These are phyloP conservation scores for Oophaga sylvatica DNA, from an alignment of 2,797 vertebrate species.

Conservation along the genomic window DNA sequence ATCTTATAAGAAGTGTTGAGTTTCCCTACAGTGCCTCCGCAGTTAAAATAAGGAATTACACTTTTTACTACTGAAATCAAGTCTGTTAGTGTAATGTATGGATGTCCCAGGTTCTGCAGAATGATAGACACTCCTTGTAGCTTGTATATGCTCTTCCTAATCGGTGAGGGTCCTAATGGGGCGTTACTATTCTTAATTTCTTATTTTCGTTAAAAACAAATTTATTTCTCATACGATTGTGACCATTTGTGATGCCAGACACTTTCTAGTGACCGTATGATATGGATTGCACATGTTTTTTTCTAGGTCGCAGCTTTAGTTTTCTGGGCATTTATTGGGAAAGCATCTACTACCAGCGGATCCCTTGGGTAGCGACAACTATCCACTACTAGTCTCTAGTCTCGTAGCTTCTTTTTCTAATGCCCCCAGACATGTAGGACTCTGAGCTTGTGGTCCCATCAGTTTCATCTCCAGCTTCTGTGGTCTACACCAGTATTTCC, in stretches of 20 bases:
- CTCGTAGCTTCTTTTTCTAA: not conserved
- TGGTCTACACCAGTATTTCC: too few relatives aligned
- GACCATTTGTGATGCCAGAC: not conserved
- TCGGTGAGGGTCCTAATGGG: not conserved
- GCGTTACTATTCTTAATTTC: not conserved
- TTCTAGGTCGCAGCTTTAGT: not conserved
- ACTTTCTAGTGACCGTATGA: not conserved
- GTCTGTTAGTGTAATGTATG: not conserved
- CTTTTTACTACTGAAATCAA: not conserved
- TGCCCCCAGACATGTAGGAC: not conserved
- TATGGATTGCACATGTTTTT: not conserved
- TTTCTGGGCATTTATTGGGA: not conserved
- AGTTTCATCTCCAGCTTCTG: too few relatives aligned
- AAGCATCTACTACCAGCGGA: not conserved
- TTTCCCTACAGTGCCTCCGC: not conserved
- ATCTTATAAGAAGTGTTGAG: not conserved
- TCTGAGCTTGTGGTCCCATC: not conserved
- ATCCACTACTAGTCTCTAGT: too few relatives aligned
- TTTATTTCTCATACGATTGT: not conserved
- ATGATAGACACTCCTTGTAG: not conserved
- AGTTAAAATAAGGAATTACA: not conserved
- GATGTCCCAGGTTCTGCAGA: not conserved
- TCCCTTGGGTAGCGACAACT: not conserved
- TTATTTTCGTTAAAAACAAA: not conserved
- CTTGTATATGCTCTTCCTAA: not conserved